Evolutionary conservation across 1,140 invertebrate species (phyloP), one percentile per base, ranked within the genome.

Genomic region (Oppia nitens): DNA sequence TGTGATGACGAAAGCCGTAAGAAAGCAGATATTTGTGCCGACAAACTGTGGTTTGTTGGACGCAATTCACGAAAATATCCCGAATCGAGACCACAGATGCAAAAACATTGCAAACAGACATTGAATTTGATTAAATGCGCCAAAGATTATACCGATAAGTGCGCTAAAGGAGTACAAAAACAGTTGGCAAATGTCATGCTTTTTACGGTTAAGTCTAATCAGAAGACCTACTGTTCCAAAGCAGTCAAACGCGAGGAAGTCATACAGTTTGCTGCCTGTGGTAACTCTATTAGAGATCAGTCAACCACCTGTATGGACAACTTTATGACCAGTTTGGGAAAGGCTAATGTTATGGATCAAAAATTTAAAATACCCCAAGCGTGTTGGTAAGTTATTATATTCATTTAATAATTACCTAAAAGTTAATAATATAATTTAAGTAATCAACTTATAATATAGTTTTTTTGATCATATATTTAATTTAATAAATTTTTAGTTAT

Each of bases 351-450:
- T 9, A 12, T 57, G 6, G 47, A 57, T n/a, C 3, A 4, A 11
- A 57, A 57, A n/a, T 9, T 49, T 14, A 32, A 45, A 25, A 21
- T 57, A 21, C 55, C 55, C 11, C 47, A 57, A 24, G 55, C 11
- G 11, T 57, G 55, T 51, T 57, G 55, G 55, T 57, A 57, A 57
- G 55, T 54, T 20, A 12, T n/a, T n/a, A n/a, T n/a, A n/a, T n/a
- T n/a, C n/a, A n/a, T n/a, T n/a, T n/a, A n/a, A n/a, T n/a, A n/a
- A n/a, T n/a, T n/a, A n/a, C n/a, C n/a, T n/a, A n/a, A n/a, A n/a
- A n/a, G n/a, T n/a, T n/a, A n/a, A n/a, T n/a, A n/a, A n/a, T n/a
- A n/a, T n/a, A n/a, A n/a, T n/a, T n/a, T n/a, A n/a, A n/a, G n/a
- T n/a, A n/a, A n/a, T n/a, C n/a, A n/a, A n/a, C n/a, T n/a, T n/a